Base-by-base conservation (phyloP, 2,113 vertebrate species). In the Rhineura floridana region DNA sequence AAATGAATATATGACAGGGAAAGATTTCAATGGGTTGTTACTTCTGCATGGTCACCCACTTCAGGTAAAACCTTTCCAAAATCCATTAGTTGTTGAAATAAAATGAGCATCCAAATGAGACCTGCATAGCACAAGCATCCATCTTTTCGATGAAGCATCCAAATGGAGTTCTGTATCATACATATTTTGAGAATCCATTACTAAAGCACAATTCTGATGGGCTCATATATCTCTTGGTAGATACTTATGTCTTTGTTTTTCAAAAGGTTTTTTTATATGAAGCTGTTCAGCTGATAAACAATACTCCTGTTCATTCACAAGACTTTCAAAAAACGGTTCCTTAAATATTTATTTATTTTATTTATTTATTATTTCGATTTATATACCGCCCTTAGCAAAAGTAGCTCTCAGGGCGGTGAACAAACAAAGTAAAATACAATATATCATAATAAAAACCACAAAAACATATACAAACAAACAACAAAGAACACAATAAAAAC, bases 51-150 rank as follows among this genome's bases (percentile, higher is more conserved):
- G 70, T 59, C 28, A 39, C 69, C 69, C 50, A 42, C 36, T 76
- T 28, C 36, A 85, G 83, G 70, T 44, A 75, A 76, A 84, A 62
- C 83, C 50, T 62, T 85, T 85, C 50, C 70, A 85, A 85, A 85
- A 42, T 21, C 52, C 83, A 85, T 85, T 75, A 75, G 13, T 42
- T 85, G 7, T 21, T 62, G 52, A 76, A 85, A 83, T 50, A 70
- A 83, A 83, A 62, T 59, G 30, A 85, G 70, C 50, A 85, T 85
- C 21, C 50, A 85, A 76, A 75, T 63, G 70, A 76, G 52, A 44
- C 70, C 52, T 44, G 52, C 39, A 44, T 33, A 21, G 28, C 52
- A 85, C 19, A 75, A 50, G 25, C 70, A 85, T 76, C 69, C 50
- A 75, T 75, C 70, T 76, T 85, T 62, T 62, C 83, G 42, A 13